These are phyloP conservation scores for Aphidius ervi DNA, from an alignment of 1,140 invertebrate species.

Conservation along the genomic window DNA sequence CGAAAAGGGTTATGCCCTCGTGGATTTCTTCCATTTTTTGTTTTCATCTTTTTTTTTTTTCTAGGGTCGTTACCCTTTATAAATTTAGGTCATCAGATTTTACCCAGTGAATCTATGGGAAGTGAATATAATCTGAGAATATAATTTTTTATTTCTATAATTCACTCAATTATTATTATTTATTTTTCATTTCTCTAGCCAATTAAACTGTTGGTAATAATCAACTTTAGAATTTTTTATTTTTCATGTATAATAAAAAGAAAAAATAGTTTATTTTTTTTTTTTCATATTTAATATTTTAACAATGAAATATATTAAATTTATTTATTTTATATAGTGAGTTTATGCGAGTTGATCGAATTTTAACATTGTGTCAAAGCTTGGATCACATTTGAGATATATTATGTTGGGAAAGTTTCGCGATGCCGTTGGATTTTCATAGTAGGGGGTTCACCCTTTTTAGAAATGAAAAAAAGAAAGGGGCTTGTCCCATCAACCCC, in stretches of 20 bases:
- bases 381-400: neutral
- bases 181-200: neutral
- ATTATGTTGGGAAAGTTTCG: conserved; percentile 15
- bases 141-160: too few relatives aligned
- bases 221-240: neutral
- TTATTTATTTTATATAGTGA: too few relatives aligned
- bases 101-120: neutral
- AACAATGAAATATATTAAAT: neutral
- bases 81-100: conserved; percentile 19
- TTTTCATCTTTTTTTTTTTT: neutral
- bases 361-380: too few relatives aligned
- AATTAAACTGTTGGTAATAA: neutral
- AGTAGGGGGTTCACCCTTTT: conserved; percentile 9
- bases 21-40: conserved; percentile 9
- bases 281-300: too few relatives aligned
- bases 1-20: conserved; percentile 16
- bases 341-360: too few relatives aligned
- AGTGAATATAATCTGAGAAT: neutral
- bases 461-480: conserved; percentile 11
- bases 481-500: conserved; percentile 18
- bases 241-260: neutral
- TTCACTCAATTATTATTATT: neutral
- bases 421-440: conserved; percentile 16
- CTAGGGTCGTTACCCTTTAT: conserved; percentile 18
- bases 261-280: neutral